These are phyloP conservation scores for Bombus difficillimus DNA, from an alignment of 1,140 invertebrate species.

Conservation along the genomic window DNA sequence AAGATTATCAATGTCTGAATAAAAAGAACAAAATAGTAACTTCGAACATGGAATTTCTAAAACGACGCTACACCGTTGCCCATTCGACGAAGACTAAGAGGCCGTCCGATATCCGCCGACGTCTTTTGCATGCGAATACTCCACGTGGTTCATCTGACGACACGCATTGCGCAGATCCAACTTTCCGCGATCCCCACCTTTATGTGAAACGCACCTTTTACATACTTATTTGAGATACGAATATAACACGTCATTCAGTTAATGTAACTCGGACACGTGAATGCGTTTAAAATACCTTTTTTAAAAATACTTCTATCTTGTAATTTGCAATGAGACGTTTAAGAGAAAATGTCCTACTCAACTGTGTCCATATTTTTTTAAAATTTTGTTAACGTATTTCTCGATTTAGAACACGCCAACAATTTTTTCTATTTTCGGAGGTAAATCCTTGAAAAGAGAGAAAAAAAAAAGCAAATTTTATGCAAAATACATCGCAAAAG, in stretches of 20 bases:
- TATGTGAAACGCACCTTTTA: slow-evolving; percentile 65
- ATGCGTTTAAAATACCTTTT: neutral
- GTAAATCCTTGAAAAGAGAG: neutral
- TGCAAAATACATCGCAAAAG: neutral
- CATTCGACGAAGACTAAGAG: slow-evolving; percentile 62
- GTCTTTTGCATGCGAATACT: slow-evolving; percentile 79
- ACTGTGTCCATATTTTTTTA: neutral
- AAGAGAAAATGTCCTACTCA: neutral
- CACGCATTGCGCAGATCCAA: slow-evolving; percentile 78
- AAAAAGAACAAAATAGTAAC: neutral
- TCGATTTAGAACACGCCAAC: neutral
- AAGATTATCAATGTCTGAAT: neutral
- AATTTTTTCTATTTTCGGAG: neutral
- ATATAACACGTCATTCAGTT: neutral
- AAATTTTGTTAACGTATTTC: no score
- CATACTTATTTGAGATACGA: slow-evolving; percentile 50
- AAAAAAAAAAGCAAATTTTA: no score
- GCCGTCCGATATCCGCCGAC: slow-evolving; percentile 48
- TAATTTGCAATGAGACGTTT: neutral
- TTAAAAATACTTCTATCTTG: no score
- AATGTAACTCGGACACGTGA: neutral
- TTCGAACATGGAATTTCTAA: neutral
- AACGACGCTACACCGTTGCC: slow-evolving; percentile 64
- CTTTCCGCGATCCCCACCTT: slow-evolving; percentile 63
- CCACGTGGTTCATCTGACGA: slow-evolving; percentile 75